Conservation (phyloP, 2,888 invertebrate species). For the Girardia tigrina region DNA sequence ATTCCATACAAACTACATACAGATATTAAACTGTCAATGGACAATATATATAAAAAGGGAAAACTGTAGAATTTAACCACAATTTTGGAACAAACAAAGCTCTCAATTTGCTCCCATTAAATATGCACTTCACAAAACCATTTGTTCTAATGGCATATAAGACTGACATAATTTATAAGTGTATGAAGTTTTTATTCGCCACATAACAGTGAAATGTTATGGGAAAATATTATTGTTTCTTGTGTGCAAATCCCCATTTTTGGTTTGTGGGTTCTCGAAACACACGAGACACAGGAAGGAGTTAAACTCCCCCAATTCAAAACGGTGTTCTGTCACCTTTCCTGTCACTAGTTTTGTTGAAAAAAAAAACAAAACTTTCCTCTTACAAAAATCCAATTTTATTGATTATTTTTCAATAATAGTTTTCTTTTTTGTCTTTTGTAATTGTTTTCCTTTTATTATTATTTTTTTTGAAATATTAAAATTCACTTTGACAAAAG, state of each 20-base stretch:
- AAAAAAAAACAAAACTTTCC: too few relatives aligned
- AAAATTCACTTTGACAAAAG: too few relatives aligned
- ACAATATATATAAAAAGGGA: too few relatives aligned
- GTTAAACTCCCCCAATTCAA: background rate
- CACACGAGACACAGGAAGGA: background rate
- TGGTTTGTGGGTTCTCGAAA: background rate
- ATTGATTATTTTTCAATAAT: slow-evolving; percentile 15
- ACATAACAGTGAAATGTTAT: background rate
- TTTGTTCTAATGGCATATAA: background rate
- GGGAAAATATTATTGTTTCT: background rate
- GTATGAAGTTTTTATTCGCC: background rate
- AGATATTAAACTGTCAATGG: too few relatives aligned
- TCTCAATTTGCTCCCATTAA: background rate
- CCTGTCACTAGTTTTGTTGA: slow-evolving; percentile 9
- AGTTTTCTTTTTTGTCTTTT: background rate
- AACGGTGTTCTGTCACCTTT: slow-evolving; percentile 19
- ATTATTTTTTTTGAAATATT: too few relatives aligned
- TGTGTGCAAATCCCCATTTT: background rate
- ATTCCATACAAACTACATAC: too few relatives aligned
- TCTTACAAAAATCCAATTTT: background rate
- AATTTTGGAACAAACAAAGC: slow-evolving; percentile 13
- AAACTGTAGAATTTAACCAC: too few relatives aligned
- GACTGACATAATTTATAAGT: background rate
- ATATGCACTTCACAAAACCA: background rate
- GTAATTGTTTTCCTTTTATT: too few relatives aligned